phyloP scores from a whole-genome alignment of 1,140 invertebrate species.

The Thaumetopoea pityocampa region DNA sequence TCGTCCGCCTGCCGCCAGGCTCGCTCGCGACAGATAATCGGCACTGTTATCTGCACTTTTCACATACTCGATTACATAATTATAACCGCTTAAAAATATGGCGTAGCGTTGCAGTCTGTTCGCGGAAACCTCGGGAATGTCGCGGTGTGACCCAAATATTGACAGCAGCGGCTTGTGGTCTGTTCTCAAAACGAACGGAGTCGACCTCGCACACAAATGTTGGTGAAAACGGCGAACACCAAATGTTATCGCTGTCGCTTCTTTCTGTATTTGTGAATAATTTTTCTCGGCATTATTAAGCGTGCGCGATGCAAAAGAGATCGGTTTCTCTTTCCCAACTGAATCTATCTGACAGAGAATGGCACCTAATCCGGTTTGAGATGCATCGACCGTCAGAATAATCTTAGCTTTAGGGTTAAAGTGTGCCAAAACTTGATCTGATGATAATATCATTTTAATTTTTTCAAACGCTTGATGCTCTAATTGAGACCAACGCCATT shows the following conservation, averaged over 20 bases:
- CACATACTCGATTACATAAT: slow-evolving; percentile 28
- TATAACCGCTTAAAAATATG: slow-evolving; percentile 27
- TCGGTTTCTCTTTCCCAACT: slow-evolving; percentile 12
- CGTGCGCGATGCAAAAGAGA: slow-evolving; percentile 22
- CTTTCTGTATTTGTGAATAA: slow-evolving; percentile 24
- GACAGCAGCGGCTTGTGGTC: slow-evolving; percentile 4
- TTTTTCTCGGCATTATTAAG: slow-evolving; percentile 10
- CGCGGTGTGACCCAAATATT: slow-evolving; percentile 20
- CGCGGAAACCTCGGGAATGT: slow-evolving; percentile 23
- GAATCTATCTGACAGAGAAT: slow-evolving; percentile 37
- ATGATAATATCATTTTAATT: slow-evolving; percentile 34
- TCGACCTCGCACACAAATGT: slow-evolving; percentile 2
- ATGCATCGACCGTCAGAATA: slow-evolving; percentile 37
- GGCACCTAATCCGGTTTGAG: slow-evolving; percentile 30
- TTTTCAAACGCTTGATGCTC: slow-evolving; percentile 29
- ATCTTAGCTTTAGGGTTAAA: slow-evolving; percentile 48
- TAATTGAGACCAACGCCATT: slow-evolving; percentile 20
- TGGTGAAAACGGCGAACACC: slow-evolving; percentile 18
- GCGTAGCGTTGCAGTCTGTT: slow-evolving; percentile 27
- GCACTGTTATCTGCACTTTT: slow-evolving; percentile 24
- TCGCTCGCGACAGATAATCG: slow-evolving; percentile 25
- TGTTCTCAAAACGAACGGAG: background rate
- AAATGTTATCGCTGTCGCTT: slow-evolving; percentile 25
- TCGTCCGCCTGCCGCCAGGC: slow-evolving; percentile 9
- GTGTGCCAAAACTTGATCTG: slow-evolving; percentile 41